phyloP scores from a whole-genome alignment of 1,140 invertebrate species.

The Rhyacophila brunnea region DNA sequence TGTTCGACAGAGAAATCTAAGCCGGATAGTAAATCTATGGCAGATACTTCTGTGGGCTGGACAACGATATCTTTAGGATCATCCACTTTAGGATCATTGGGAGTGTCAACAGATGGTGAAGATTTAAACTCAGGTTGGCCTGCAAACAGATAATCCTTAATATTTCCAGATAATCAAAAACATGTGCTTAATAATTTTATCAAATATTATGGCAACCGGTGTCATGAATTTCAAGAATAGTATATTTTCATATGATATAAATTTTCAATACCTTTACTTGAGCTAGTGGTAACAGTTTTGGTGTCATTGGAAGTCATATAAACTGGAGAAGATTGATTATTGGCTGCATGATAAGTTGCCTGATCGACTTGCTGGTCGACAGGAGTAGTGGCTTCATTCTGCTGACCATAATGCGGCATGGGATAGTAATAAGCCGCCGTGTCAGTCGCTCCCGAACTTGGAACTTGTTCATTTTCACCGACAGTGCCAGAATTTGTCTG shows the following conservation, averaged over 20 bases:
- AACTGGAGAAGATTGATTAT: conserved; percentile 11
- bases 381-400: conserved; percentile 35
- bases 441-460: conserved; percentile 30
- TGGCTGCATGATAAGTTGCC: conserved; percentile 5
- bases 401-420: conserved; percentile 50
- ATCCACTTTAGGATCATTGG: conserved; percentile 29
- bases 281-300: conserved; percentile 25
- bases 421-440: conserved; percentile 50
- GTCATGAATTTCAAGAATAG: background rate
- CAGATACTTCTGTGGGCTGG: conserved; percentile 51
- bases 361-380: conserved; percentile 10
- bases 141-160: conserved; percentile 18
- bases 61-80: conserved; percentile 4
- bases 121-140: conserved; percentile 16
- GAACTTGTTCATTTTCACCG: conserved; percentile 38
- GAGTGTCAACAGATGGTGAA: conserved; percentile 20
- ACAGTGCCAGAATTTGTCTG: conserved; percentile 55
- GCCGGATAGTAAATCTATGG: conserved; percentile 74
- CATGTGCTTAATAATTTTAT: no score
- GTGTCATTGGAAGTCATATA: conserved; percentile 30
- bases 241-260: background rate
- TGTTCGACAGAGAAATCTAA: conserved; percentile 73
- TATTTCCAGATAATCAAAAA: no score
- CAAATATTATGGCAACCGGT: no score
- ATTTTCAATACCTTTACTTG: conserved; percentile 19